Conservation (phyloP, 53 echinoderm and acorn worm genomes). For the Luidia sarsii region DNA sequence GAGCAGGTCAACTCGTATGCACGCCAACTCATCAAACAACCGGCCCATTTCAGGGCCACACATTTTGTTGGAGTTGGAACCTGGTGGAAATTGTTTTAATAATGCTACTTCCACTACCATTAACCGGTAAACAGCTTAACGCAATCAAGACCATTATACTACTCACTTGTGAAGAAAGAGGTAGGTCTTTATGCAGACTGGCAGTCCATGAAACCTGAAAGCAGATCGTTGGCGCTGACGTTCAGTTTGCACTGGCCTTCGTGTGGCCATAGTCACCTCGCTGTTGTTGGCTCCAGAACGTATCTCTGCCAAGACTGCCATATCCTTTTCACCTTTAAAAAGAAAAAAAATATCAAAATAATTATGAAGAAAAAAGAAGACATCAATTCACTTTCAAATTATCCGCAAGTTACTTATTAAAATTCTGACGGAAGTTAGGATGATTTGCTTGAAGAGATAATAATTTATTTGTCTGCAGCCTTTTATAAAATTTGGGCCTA, state of each 20-base stretch:
- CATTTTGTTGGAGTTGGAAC: neutral
- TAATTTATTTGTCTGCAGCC: too few relatives aligned
- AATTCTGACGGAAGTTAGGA: too few relatives aligned
- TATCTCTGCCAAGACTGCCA: slow-evolving; percentile 21
- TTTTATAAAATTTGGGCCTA: too few relatives aligned
- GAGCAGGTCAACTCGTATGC: too few relatives aligned
- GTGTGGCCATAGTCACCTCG: neutral
- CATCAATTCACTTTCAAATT: too few relatives aligned
- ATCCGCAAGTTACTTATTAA: too few relatives aligned
- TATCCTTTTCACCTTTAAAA: slow-evolving; percentile 23
- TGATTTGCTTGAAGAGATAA: too few relatives aligned
- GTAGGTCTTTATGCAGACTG: slow-evolving; percentile 6
- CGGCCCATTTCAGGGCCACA: too few relatives aligned
- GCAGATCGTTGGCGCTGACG: neutral
- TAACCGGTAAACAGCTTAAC: neutral
- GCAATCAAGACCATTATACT: too few relatives aligned
- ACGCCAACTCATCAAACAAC: too few relatives aligned
- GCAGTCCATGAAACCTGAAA: slow-evolving; percentile 6
- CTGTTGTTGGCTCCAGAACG: neutral
- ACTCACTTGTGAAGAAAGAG: slow-evolving; percentile 28
- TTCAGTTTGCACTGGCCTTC: neutral
- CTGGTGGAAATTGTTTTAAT: neutral
- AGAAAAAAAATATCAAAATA: neutral
- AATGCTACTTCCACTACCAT: neutral
- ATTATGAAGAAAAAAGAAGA: neutral